Base-by-base conservation (phyloP, 2,888 invertebrate species). In the Limnephilus marmoratus region DNA sequence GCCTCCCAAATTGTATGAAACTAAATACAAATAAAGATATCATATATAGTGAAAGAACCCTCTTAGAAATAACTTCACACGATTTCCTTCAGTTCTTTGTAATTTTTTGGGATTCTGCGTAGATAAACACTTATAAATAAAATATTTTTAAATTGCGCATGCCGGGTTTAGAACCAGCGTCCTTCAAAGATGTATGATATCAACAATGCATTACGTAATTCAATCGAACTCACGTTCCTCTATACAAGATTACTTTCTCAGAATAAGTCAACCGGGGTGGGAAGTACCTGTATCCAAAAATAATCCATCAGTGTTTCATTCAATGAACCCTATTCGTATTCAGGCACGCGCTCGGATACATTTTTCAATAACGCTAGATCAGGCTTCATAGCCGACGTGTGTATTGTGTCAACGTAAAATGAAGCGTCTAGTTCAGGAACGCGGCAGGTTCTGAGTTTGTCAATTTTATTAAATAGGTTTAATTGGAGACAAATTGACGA, bases 331-430 rank as follows among this genome's bases (percentile, higher is more conserved):
- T 18, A 31, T 83, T 83, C 34, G 85, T 41, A 85, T 85, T 85
- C 85, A 45, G 41, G n/a, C 85, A 37, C n/a, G 45, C 41, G 85
- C 24, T 41, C 11, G 34, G 18, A 85, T 41, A 85, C 85, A 85
- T 85, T 85, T 85, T 85, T 85, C 85, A 85, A 85, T 85, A 85
- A 85, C 41, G 85, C 45, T 41, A 85, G 45, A 41, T 85, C 37
- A 37, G 11, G 37, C n/a, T 85, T 41, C 85, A n/a, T n/a, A 37
- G 41, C n/a, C 4, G 24, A 85, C 41, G 37, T n/a, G 85, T 85
- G 24, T 85, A 85, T 85, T 45, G n/a, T 85, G 85, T 45, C 45
- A 41, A 85, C 45, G 31, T 45, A 24, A n/a, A 83, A 34, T 34
- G 45, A 85, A 85, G 85, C 45, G 29, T 13, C 41, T 18, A 41